Conservation (phyloP, 1,140 invertebrate species). For the Megathymus violae region DNA sequence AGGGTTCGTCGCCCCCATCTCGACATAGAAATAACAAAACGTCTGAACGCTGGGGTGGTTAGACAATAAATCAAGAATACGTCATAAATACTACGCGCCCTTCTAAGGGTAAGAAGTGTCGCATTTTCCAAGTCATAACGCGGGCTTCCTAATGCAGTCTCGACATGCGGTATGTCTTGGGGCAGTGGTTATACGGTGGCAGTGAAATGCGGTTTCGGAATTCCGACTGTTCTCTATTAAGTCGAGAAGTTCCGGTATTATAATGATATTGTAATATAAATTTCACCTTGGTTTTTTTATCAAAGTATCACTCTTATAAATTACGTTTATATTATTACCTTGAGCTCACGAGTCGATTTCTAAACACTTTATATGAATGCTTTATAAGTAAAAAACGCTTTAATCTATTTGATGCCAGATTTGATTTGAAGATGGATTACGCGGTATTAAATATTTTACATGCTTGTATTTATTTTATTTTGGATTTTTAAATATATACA, state of each 20-base stretch:
- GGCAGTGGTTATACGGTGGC: too few species aligned
- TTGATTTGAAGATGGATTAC: too few species aligned
- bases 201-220: constrained; percentile 45
- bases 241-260: constrained; percentile 61
- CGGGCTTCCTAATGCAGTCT: constrained; percentile 64
- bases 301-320: too few species aligned
- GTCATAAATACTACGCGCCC: constrained; percentile 73
- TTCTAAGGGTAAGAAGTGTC: constrained; percentile 73
- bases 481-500: too few species aligned
- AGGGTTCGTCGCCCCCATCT: constrained; percentile 52
- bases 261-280: constrained; percentile 38
- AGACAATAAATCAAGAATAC: constrained; percentile 70
- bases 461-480: too few species aligned
- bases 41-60: constrained; percentile 59
- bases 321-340: constrained; percentile 19
- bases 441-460: too few species aligned
- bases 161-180: constrained; percentile 44
- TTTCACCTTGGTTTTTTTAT: too few species aligned
- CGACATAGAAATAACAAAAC: constrained; percentile 74
- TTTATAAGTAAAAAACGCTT: too few species aligned
- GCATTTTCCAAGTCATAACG: constrained; percentile 78
- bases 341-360: too few species aligned
- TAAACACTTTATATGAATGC: too few species aligned
- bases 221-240: constrained; percentile 63
- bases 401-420: too few species aligned